A percentile compares a stretch with the other conserved stretches of the same genome.
These are phyloP conservation scores for Pammene fasciana DNA, from an alignment of 2,888 invertebrate species.

Conservation along the genomic window DNA sequence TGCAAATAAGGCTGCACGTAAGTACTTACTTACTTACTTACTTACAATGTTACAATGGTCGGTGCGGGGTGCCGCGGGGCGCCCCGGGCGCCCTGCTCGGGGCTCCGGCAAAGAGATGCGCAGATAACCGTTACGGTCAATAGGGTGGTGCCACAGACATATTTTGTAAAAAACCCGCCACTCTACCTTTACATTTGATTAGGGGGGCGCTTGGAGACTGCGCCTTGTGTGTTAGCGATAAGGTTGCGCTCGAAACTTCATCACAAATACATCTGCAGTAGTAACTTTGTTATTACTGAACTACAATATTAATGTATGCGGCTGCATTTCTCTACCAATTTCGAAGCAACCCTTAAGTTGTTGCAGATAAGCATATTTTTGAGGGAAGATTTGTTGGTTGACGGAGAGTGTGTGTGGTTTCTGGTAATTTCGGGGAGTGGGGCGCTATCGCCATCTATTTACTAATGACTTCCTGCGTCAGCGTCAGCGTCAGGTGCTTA, in stretches of 20 bases:
- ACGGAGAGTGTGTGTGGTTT: slow-evolving; percentile 49
- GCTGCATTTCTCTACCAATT: not conserved
- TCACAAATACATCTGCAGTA: not conserved
- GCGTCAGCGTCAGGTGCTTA: slow-evolving; percentile 80
- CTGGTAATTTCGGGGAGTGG: slow-evolving; percentile 71
- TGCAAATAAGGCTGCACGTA: no score
- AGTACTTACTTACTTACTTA: no score
- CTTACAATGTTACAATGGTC: no score
- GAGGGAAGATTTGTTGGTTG: not conserved
- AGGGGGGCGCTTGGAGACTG: not conserved
- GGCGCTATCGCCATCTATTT: slow-evolving; percentile 82
- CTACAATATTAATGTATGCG: slow-evolving; percentile 3
- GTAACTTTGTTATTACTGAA: slow-evolving; percentile 22
- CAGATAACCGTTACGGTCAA: slow-evolving; percentile 38
- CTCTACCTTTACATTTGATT: not conserved
- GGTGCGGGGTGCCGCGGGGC: not conserved
- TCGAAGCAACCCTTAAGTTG: not conserved
- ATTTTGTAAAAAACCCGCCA: slow-evolving; percentile 26
- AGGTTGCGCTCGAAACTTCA: not conserved
- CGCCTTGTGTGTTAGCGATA: not conserved
- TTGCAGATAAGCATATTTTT: slow-evolving; percentile 41
- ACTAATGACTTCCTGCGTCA: slow-evolving; percentile 83
- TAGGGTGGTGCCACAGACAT: slow-evolving; percentile 38
- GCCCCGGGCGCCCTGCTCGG: not conserved
- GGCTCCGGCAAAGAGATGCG: slow-evolving; percentile 8